A percentile compares a stretch with the other conserved stretches of the same genome.
Evolutionary conservation across 2,888 invertebrate species (phyloP).

Genomic region (Apotomis betuletana): DNA sequence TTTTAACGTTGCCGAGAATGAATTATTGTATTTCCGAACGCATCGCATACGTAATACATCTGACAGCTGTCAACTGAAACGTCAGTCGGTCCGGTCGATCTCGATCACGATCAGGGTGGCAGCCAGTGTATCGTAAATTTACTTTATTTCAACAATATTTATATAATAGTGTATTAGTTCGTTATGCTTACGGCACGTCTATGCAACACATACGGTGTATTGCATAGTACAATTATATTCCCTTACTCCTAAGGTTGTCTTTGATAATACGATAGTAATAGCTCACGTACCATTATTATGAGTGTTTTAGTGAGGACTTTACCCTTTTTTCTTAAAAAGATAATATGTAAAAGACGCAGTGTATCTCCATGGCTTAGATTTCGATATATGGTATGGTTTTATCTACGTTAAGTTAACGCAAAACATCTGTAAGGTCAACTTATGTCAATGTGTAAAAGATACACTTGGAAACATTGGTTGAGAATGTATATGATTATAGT

Average conservation of each 20-base stretch:
- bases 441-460: slow-evolving; percentile 12
- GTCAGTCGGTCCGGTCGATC: background rate
- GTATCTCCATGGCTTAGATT: slow-evolving; percentile 63
- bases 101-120: background rate
- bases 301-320: slow-evolving; percentile 55
- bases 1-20: too few relatives aligned
- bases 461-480: background rate
- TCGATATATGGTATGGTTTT: slow-evolving; percentile 64
- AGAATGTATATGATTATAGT: background rate
- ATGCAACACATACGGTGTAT: background rate
- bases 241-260: background rate
- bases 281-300: slow-evolving; percentile 48
- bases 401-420: background rate
- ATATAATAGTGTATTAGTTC: background rate
- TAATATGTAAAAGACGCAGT: slow-evolving; percentile 56
- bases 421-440: slow-evolving; percentile 23
- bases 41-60: too few relatives aligned
- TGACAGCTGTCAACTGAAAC: background rate
- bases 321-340: slow-evolving; percentile 56
- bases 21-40: too few relatives aligned
- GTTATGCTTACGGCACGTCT: slow-evolving; percentile 7
- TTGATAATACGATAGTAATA: background rate
- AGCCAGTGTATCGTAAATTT: background rate
- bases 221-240: background rate
- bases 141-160: background rate